Evolutionary conservation across 2,888 invertebrate species (phyloP).

Genomic region (Tipula helvola): DNA sequence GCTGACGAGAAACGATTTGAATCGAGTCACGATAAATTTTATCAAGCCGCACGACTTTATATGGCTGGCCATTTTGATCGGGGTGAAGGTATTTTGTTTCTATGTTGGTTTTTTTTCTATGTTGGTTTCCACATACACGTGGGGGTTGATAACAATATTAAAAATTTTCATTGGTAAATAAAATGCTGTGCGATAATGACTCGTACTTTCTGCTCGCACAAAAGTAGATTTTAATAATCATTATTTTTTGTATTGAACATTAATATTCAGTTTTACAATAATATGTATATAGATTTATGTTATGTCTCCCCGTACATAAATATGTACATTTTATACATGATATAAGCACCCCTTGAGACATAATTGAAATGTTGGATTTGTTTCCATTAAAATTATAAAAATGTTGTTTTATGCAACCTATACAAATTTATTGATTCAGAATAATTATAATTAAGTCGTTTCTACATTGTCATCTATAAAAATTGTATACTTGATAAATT

Average conservation of each 20-base stretch:
- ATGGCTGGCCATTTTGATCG: slow-evolving; percentile 19
- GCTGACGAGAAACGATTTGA: not conserved
- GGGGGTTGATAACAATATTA: not conserved
- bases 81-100: slow-evolving; percentile 19
- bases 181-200: not conserved
- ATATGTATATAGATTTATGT: not conserved
- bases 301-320: not conserved
- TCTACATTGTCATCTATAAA: no score
- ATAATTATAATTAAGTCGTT: not conserved
- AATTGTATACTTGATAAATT: no score
- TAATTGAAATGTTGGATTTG: not conserved
- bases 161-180: not conserved
- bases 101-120: not conserved
- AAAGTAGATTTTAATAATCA: not conserved
- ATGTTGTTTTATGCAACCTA: no score
- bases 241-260: not conserved
- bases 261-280: not conserved
- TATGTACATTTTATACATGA: not conserved
- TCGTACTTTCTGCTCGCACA: slow-evolving; percentile 19
- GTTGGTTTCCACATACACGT: slow-evolving; percentile 18
- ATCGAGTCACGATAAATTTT: slow-evolving; percentile 19
- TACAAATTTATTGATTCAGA: not conserved
- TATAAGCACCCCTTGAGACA: not conserved
- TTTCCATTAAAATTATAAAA: not conserved
- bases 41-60: slow-evolving; percentile 29